Evolutionary conservation across 2,888 invertebrate species (phyloP), one percentile per base, ranked within the genome.

Genomic region (Leucophenga montana): DNA sequence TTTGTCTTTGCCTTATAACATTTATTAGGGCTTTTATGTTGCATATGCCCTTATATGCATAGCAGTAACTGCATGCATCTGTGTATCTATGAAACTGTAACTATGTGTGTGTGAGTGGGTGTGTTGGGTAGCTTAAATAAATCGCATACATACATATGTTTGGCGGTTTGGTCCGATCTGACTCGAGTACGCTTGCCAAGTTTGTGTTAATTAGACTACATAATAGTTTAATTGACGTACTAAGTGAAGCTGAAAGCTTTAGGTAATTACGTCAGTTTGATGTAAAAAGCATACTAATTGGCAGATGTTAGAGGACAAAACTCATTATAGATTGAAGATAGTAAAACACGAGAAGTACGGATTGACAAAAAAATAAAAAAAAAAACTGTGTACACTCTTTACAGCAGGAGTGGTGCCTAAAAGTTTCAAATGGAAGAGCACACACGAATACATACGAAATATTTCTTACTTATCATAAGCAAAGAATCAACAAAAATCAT

Each of bases 91-190:
- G 22, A 3, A 5, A 13, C 31, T 57, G n/a, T 22, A 18, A 13
- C 27, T 57, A 13, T 72, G 72, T 73, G 71, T 74, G 20, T 66
- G 65, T 65, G 27, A 16, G 18, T 64, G 8, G 9, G 2, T 44
- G 18, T 8, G 50, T 50, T 16, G 1, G 18, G 8, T 8, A 13
- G 18, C 14, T 20, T 20, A 53, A 53, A 53, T 9, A 54, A 20
- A 3, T 39, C 39, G 39, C 18, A 50, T 50, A 18, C 18, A 50
- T 50, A 18, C 50, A 50, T 18, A 50, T 50, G 50, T 54, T 54
- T 18, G 54, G 39, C 39, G 54, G 20, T 54, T 54, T 54, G 22
- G 5, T 54, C n/a, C 18, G 18, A 13, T 22, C 31, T 57, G 57
- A 16, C 61, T 61, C 16, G 39, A 61, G 39, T 11, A 0, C 39